Evolutionary conservation across 2,888 invertebrate genomes (phyloP).

Genomic region (Andrena fulva): DNA sequence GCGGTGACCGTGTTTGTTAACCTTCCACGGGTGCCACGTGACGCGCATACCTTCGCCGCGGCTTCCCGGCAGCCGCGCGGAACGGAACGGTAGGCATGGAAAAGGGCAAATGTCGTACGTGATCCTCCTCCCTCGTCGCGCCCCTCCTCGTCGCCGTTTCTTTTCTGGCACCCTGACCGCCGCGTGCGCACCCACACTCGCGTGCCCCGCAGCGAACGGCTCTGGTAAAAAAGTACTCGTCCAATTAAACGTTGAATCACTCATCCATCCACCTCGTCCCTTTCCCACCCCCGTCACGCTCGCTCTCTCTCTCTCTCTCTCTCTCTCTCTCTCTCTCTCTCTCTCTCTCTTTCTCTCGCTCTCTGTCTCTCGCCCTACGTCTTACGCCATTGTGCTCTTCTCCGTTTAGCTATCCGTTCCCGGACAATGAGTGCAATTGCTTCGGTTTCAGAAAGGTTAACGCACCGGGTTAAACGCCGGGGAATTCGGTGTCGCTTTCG

Average conservation of each 20-base stretch:
- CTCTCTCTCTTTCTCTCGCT: neutral
- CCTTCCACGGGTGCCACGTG: conserved; percentile 71
- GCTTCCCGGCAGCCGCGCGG: conserved; percentile 38
- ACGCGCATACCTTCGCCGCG: conserved; percentile 67
- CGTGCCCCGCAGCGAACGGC: conserved; percentile 19
- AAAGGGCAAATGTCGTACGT: conserved; percentile 63
- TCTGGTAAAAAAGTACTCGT: conserved; percentile 66
- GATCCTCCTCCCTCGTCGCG: conserved; percentile 29
- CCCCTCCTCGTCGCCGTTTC: conserved; percentile 6
- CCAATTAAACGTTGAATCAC: conserved; percentile 78
- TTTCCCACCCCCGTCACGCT: neutral
- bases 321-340: conserved; percentile 16
- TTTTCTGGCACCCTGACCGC: conserved; percentile 33
- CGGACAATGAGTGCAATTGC: conserved; percentile 83
- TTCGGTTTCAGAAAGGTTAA: conserved; percentile 82
- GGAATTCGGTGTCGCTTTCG: conserved; percentile 83
- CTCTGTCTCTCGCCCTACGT: conserved; percentile 24
- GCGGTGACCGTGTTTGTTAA: conserved; percentile 79
- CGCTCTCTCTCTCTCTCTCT: neutral
- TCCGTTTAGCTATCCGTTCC: conserved; percentile 55
- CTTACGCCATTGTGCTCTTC: conserved; percentile 29
- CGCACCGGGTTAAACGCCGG: conserved; percentile 81
- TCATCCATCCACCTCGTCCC: conserved; percentile 55
- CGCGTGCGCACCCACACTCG: conserved; percentile 59
- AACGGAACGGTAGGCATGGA: conserved; percentile 48